Evolutionary conservation across 2,113 vertebrate species (phyloP).

Genomic region (Oncorhynchus clarkii): DNA sequence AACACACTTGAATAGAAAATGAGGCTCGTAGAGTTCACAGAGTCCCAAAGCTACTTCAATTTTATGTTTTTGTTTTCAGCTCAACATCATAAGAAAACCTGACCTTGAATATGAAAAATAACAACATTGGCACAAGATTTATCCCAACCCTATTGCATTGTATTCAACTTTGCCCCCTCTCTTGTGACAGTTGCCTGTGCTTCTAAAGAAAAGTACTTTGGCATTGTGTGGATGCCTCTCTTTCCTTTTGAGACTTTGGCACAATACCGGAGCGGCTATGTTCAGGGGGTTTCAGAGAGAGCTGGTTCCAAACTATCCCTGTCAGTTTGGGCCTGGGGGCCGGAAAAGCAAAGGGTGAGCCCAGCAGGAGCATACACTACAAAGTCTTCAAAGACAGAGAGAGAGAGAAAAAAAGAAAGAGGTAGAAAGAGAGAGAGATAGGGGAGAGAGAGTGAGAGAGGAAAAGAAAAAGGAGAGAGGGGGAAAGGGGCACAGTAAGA

Average conservation of each 20-base stretch:
- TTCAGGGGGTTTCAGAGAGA: slow-evolving; percentile 36
- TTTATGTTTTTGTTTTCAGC: too few species aligned
- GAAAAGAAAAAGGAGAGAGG: neutral
- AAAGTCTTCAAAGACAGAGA: slow-evolving; percentile 8
- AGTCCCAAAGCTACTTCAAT: too few species aligned
- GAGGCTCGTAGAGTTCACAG: too few species aligned
- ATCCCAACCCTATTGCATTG: neutral
- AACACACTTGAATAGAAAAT: too few species aligned
- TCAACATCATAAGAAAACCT: neutral
- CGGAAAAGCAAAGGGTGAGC: slow-evolving; percentile 45
- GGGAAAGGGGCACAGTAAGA: neutral
- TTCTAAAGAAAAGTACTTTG: slow-evolving; percentile 19
- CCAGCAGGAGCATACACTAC: slow-evolving; percentile 36
- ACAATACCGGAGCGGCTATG: slow-evolving; percentile 20
- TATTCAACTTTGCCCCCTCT: slow-evolving; percentile 11
- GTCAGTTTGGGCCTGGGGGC: slow-evolving; percentile 32
- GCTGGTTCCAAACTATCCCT: slow-evolving; percentile 28
- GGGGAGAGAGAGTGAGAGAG: neutral
- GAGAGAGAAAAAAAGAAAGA: too few species aligned
- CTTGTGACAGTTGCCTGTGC: slow-evolving; percentile 14
- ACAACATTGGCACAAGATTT: neutral
- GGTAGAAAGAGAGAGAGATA: too few species aligned
- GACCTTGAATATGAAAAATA: neutral
- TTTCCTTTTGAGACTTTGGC: slow-evolving; percentile 22
- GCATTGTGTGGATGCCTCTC: slow-evolving; percentile 16